Base-by-base conservation (phyloP, 1,140 invertebrate genomes). In the Centruroides sculpturatus region DNA sequence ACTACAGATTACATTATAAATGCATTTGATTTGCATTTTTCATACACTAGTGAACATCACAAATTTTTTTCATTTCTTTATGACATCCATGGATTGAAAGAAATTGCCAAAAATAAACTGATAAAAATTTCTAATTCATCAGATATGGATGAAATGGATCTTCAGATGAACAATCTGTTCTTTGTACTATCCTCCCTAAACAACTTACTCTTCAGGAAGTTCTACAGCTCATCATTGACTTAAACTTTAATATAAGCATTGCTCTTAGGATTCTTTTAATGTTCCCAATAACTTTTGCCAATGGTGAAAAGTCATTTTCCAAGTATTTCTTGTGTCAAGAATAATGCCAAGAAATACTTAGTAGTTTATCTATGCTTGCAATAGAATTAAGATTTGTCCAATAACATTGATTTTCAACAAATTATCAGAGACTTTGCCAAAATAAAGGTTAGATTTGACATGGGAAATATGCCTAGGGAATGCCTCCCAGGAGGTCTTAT, bases 221-320 rank as follows among this genome's bases (percentile, higher is more conserved):
- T 12, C 5, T 56, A 41, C 1, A 56, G 3, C 47, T n/a, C n/a
- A 7, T 56, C 5, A 11, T 0, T 12, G 6, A 46, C 10, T n/a
- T 34, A 23, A 35, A 6, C 9, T 5, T 35, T 34, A 57, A 57
- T 46, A 8, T 5, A 1, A 12, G 12, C 9, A 48, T 57, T 35
- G 47, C 56, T 13, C 23, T 49, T 5, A 48, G 46, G 7, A 57
- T 57, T 11, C 13, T 48, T 9, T 35, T 69, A 10, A 68, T 66
- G 51, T 41, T 66, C 58, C 57, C 64, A n/a, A 60, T 68, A 23
- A 68, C 56, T 58, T 57, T 65, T 47, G 61, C 66, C 41, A 60
- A 49, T 50, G 60, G 23, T 11, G 66, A 69, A 56, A 64, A 63
- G 52, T 62, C 66, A 47, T 68, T 68, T 56, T 69, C 23, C 23